phyloP scores from a whole-genome alignment of 2,888 invertebrate genomes.

The Pristionchus exspectatus region DNA sequence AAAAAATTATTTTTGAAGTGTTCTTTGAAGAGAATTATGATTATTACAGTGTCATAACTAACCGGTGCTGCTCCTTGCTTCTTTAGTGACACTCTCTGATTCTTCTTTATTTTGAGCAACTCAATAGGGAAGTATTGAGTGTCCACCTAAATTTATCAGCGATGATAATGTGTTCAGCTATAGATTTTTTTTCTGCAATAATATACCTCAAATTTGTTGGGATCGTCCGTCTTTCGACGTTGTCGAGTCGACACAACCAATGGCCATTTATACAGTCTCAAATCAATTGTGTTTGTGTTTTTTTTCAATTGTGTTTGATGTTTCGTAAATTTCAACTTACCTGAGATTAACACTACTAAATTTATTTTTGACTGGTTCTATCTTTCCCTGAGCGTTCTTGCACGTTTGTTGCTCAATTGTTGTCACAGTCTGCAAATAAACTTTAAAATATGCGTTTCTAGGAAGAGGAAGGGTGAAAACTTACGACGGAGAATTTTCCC shows the following conservation, averaged over 20 bases:
- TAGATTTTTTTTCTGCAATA: no score
- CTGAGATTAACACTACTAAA: neutral
- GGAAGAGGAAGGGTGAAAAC: neutral
- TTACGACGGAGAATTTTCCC: neutral
- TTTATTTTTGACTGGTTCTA: neutral
- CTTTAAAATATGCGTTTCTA: neutral
- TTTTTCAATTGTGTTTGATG: no score
- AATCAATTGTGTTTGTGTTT: neutral
- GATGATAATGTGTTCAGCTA: no score
- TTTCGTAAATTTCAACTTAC: neutral
- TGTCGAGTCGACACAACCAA: neutral
- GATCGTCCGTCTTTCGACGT: neutral
- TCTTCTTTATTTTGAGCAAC: constrained; percentile 6
- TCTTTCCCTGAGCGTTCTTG: neutral
- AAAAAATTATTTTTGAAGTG: neutral
- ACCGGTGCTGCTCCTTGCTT: constrained; percentile 32
- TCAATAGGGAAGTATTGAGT: constrained; percentile 38
- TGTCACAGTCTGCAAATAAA: neutral
- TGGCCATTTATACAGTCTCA: neutral
- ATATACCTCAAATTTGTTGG: neutral
- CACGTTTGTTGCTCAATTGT: neutral
- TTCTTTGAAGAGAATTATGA: neutral
- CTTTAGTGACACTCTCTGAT: constrained; percentile 23
- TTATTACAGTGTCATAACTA: neutral
- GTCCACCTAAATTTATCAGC: neutral